Percentiles rank a stretch among this genome's conserved stretches.
phyloP scores from a whole-genome alignment of 1,140 invertebrate genomes.

The Copidosoma floridanum region DNA sequence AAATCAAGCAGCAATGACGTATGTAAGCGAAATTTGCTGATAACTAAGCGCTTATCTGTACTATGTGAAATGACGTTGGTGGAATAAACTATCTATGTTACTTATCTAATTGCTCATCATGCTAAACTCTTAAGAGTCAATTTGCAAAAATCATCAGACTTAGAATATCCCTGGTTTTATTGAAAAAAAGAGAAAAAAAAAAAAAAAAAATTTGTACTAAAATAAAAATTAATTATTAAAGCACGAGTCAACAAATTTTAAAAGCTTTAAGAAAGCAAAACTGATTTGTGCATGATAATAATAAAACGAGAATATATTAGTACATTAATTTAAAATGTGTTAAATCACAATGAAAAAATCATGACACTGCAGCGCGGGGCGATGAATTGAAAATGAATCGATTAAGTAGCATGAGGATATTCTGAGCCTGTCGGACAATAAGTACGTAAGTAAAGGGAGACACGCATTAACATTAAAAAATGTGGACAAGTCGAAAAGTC shows the following conservation, averaged over 20 bases:
- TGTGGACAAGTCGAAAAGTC: neutral
- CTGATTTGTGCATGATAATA: no score
- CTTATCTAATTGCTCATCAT: constrained; percentile 5
- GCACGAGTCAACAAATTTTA: no score
- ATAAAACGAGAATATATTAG: no score
- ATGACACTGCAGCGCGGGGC: no score
- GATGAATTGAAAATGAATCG: no score
- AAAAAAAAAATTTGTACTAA: neutral
- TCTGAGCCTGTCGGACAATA: constrained; percentile 10
- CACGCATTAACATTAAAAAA: constrained; percentile 5
- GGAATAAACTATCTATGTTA: neutral
- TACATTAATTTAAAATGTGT: no score
- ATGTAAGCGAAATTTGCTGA: neutral
- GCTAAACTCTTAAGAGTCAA: constrained; percentile 5
- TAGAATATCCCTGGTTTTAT: constrained; percentile 12
- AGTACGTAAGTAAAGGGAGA: neutral
- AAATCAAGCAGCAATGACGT: neutral
- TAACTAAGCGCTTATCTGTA: no score
- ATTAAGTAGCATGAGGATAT: constrained; percentile 5
- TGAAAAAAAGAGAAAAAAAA: neutral
- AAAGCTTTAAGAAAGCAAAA: no score
- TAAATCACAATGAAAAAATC: no score
- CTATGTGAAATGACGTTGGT: neutral
- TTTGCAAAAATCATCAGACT: constrained; percentile 7
- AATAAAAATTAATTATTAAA: no score